phyloP scores from a whole-genome alignment of 2,797 vertebrate genomes.

The Paramormyrops hopkinsi region DNA sequence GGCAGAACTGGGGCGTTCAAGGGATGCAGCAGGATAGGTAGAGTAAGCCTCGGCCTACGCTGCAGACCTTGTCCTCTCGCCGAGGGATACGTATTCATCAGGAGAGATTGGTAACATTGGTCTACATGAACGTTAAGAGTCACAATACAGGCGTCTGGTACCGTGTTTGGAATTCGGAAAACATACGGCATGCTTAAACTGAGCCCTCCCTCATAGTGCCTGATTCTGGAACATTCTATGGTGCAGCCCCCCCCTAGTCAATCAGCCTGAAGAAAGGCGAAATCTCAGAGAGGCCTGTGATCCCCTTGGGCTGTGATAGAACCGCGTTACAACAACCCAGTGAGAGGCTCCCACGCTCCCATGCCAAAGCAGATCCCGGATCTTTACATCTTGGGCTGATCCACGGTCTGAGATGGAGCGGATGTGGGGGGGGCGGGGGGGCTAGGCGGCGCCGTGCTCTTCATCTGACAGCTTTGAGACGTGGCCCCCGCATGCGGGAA shows the following conservation, averaged over 20 bases:
- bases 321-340: conserved; percentile 8
- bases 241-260: background rate
- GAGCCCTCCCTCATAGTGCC: background rate
- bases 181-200: background rate
- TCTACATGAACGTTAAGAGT: background rate
- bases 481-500: conserved; percentile 14
- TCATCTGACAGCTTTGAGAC: conserved; percentile 6
- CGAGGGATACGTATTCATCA: background rate
- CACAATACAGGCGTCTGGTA: background rate
- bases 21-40: background rate
- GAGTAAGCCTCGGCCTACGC: background rate
- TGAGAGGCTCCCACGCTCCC: background rate
- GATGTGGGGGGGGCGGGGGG: background rate
- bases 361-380: background rate
- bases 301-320: background rate
- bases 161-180: background rate
- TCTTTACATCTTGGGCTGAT: conserved; percentile 20
- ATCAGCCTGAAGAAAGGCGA: background rate
- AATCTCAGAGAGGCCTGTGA: background rate
- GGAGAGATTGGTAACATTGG: background rate
- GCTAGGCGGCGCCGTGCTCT: background rate
- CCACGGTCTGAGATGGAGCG: conserved; percentile 9
- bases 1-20: background rate
- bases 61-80: background rate
- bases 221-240: background rate